Evolutionary conservation across 1,140 invertebrate genomes (phyloP), one percentile per base, ranked within the genome.

Genomic region (Drosophila watanabei): DNA sequence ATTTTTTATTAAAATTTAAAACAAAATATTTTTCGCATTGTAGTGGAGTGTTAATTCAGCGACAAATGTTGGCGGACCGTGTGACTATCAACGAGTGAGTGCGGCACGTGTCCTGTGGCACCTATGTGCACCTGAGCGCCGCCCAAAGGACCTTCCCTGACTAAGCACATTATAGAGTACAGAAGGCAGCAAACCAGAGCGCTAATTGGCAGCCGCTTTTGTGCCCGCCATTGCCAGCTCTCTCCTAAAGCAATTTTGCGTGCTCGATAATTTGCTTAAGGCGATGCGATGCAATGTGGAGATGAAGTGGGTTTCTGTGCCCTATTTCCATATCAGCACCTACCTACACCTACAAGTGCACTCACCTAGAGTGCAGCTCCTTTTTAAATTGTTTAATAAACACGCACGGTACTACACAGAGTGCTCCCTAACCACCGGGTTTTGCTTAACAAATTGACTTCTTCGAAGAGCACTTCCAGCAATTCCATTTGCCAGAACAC

Each of bases 181-280:
- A 39, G 54, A 57, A 24, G 79, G 57, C 24, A 69, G 62, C 59
- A 73, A 39, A 41, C 41, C 43, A 18, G 54, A 18, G 54, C 86
- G 86, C 78, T 89, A 89, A 89, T 89, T 89, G 85, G 81, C 81
- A 90, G 70, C 52, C 69, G 69, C 85, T 79, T 88, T 89, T 79
- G 77, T 79, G 46, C 43, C 75, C 77, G 45, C 70, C 52, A 24
- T 79, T 70, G 41, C 78, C 68, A 56, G 20, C 52, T 37, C 57
- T 71, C 75, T 52, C 64, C 77, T 69, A 79, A 84, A 75, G 66
- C 81, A 82, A 89, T 89, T 87, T 82, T 75, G 59, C 75, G 30
- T 81, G 75, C 86, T 90, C 66, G 75, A 90, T 89, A 90, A 89
- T 85, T 89, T 85, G 79, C 81, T 85, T 84, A 89, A 62, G 58